phyloP scores from a whole-genome alignment of 1,140 invertebrate genomes.

The Pissodes strobi region DNA sequence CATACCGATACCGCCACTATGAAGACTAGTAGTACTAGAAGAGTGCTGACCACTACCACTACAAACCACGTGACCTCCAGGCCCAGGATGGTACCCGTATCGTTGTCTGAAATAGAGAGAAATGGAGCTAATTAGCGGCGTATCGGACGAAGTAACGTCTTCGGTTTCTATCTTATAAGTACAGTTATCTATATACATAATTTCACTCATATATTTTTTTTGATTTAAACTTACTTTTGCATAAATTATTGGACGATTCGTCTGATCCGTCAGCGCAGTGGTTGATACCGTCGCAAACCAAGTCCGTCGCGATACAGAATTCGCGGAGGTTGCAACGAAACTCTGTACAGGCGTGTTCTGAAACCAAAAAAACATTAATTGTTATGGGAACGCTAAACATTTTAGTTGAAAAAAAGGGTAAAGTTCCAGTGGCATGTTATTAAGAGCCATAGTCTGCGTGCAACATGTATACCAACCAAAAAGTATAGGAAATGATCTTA shows the following conservation, averaged over 20 bases:
- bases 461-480: no score
- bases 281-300: slow-evolving; percentile 87
- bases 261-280: slow-evolving; percentile 93
- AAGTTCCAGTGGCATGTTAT: no score
- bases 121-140: no score
- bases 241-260: slow-evolving; percentile 78
- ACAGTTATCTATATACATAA: no score
- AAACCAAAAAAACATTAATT: slow-evolving; percentile 53
- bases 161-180: no score
- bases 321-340: slow-evolving; percentile 82
- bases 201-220: no score
- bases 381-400: background rate
- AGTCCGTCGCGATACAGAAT: slow-evolving; percentile 87
- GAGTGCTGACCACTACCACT: slow-evolving; percentile 67
- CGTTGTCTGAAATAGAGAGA: slow-evolving; percentile 64
- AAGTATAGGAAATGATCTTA: no score
- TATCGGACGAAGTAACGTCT: no score
- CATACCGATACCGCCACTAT: slow-evolving; percentile 72
- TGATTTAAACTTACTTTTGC: slow-evolving; percentile 76
- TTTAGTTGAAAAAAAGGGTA: no score
- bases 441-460: no score
- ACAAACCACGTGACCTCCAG: slow-evolving; percentile 77
- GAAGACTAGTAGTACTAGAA: slow-evolving; percentile 68
- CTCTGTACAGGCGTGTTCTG: slow-evolving; percentile 86
- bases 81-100: slow-evolving; percentile 73